Base-by-base conservation (phyloP, 2,888 invertebrate genomes). In the Antheraea assamensis region DNA sequence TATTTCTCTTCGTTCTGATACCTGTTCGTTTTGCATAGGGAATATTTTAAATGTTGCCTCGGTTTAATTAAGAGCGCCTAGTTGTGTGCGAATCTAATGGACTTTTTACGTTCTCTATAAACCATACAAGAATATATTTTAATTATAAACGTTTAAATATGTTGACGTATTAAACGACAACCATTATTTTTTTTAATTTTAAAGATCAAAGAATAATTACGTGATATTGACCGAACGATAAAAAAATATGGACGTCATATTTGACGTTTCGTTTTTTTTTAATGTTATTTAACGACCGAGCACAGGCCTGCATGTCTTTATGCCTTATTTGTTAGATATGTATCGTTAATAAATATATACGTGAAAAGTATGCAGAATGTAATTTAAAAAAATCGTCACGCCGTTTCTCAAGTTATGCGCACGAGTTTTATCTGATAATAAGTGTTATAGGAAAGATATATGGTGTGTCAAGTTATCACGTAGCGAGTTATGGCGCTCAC, bases 1-100 rank as follows among this genome's bases (percentile, higher is more conserved):
- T 82, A 82, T 80, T 81, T 83, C 78, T 78, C 79, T 82, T 80
- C 49, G 31, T 71, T 80, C 77, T 81, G 75, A 81, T 80, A 66
- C 70, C 42, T 52, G 47, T 61, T 21, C 27, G 70, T 70, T 73
- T 73, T 70, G 70, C 73, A 73, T 73, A 70, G 73, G 70, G 55
- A 73, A 73, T 73, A 52, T 73, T 58, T 71, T 35, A 70, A 66
- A 17, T 52, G 68, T 70, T 66, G 66, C 72, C 35, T 72, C 58
- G 70, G 24, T 73, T 73, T 73, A 73, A 73, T 73, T 73, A 73
- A 73, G 70, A 55, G 73, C 21, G 66, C 27, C 27, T 31, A 66
- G 66, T 35, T 66, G 30, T 55, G 35, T 70, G 70, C 42, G 31
- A 73, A 42, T 70, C 55, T 73, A 73, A 73, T 73, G 73, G 73